Percentiles rank a stretch among this genome's conserved stretches.
These are phyloP conservation scores for Cliona cf. orientalis DNA, from an alignment of 37 sponge, comb jelly and placozoan genomes.

Conservation along the genomic window DNA sequence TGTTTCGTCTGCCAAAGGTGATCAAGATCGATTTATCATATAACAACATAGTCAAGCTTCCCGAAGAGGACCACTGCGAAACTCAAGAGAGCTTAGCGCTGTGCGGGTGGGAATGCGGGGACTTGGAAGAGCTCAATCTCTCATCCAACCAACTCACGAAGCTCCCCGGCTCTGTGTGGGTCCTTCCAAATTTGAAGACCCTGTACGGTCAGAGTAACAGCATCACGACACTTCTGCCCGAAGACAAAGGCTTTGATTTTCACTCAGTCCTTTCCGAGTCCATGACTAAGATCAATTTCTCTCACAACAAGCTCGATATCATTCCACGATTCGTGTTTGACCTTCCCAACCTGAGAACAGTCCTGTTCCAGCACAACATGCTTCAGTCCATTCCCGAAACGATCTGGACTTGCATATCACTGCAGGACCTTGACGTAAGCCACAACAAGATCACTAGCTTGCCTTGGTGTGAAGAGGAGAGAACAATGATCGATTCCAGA, in stretches of 20 bases:
- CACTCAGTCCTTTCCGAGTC: conserved; percentile 21
- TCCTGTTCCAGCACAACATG: conserved; percentile 30
- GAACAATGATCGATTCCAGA: neutral
- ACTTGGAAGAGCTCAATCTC: conserved; percentile 45
- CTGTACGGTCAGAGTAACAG: conserved; percentile 24
- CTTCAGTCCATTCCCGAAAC: conserved; percentile 43
- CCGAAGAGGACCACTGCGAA: neutral
- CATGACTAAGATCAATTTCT: conserved; percentile 37
- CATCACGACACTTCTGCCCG: conserved; percentile 9
- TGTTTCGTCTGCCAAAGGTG: conserved; percentile 63
- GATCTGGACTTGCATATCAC: conserved; percentile 42
- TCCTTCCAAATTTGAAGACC: conserved; percentile 18
- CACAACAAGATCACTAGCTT: conserved; percentile 36
- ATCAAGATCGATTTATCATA: conserved; percentile 23
- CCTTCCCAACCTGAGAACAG: conserved; percentile 16
- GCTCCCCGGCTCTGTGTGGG: conserved; percentile 62
- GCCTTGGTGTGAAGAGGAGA: conserved; percentile 48
- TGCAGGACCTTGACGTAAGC: conserved; percentile 58
- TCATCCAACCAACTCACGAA: conserved; percentile 24
- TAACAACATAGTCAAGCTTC: conserved; percentile 46
- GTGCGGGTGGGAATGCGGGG: conserved; percentile 28
- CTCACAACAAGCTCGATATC: conserved; percentile 26
- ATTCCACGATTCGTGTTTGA: conserved; percentile 58
- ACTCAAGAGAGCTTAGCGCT: neutral
- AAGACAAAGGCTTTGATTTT: neutral